A percentile compares a stretch with the other conserved stretches of the same genome.
phyloP scores from a whole-genome alignment of 92 coral and sea anemone genomes.

The Bergia sp. region DNA sequence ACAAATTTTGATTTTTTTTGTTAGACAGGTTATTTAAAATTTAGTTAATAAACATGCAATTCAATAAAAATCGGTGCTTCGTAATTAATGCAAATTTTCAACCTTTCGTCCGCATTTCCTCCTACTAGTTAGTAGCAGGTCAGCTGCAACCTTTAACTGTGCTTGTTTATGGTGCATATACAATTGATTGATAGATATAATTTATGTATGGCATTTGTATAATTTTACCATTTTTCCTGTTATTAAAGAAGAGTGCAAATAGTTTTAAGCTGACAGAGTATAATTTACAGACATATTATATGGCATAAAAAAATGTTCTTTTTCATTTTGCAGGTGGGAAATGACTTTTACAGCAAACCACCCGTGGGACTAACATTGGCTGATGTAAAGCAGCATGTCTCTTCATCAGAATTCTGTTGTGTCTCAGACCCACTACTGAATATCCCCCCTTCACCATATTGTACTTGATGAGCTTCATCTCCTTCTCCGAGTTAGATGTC shows the following conservation, averaged over 20 bases:
- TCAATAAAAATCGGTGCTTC: no score
- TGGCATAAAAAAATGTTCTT: neutral
- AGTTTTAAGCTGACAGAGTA: no score
- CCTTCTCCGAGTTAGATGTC: slow-evolving; percentile 51
- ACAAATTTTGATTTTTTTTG: no score
- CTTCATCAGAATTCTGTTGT: slow-evolving; percentile 39
- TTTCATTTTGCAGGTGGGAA: slow-evolving; percentile 29
- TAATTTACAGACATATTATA: neutral
- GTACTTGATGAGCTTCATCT: slow-evolving; percentile 61
- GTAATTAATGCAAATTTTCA: no score
- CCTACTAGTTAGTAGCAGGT: slow-evolving; percentile 47
- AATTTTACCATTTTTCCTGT: neutral
- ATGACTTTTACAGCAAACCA: neutral
- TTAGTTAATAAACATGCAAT: no score
- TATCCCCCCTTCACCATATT: slow-evolving; percentile 51
- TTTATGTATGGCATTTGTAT: neutral
- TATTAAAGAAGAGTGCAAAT: no score
- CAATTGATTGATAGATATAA: neutral
- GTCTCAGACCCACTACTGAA: slow-evolving; percentile 31
- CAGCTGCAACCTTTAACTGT: slow-evolving; percentile 44
- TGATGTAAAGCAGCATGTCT: slow-evolving; percentile 34
- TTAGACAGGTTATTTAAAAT: no score
- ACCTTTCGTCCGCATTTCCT: slow-evolving; percentile 17
- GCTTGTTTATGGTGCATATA: slow-evolving; percentile 47
- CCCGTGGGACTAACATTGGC: slow-evolving; percentile 50